Conservation (phyloP, 1,140 invertebrate species). For the Zelostemma sp. region DNA sequence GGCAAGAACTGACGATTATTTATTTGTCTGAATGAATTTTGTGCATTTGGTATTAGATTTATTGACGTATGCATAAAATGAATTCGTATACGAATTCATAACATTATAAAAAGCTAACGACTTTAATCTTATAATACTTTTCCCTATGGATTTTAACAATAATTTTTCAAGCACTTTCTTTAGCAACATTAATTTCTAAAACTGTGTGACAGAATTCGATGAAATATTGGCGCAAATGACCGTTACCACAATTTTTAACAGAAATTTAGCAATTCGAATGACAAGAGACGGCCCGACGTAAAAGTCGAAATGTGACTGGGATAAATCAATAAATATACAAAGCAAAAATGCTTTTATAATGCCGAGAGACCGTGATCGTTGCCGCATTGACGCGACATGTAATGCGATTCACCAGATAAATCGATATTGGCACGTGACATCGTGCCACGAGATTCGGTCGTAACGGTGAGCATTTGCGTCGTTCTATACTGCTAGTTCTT, state of each 20-base stretch:
- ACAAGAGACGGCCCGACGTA: background rate
- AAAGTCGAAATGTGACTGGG: background rate
- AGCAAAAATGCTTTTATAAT: conserved; percentile 23
- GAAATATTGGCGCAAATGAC: no score
- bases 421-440: conserved; percentile 33
- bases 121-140: no score
- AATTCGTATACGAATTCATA: no score
- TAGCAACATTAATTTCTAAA: no score
- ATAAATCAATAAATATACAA: conserved; percentile 13
- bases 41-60: no score
- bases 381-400: conserved; percentile 29
- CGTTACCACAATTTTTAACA: background rate
- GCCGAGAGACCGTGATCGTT: conserved; percentile 23
- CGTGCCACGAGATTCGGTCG: conserved; percentile 3
- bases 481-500: background rate
- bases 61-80: no score
- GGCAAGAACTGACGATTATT: no score
- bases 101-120: no score
- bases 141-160: no score
- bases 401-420: conserved; percentile 30
- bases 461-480: conserved; percentile 26
- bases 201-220: no score
- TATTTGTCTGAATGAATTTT: no score
- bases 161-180: no score
- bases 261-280: background rate